Conservation (phyloP, 2,113 vertebrate species). For the Oncorhynchus masou region DNA sequence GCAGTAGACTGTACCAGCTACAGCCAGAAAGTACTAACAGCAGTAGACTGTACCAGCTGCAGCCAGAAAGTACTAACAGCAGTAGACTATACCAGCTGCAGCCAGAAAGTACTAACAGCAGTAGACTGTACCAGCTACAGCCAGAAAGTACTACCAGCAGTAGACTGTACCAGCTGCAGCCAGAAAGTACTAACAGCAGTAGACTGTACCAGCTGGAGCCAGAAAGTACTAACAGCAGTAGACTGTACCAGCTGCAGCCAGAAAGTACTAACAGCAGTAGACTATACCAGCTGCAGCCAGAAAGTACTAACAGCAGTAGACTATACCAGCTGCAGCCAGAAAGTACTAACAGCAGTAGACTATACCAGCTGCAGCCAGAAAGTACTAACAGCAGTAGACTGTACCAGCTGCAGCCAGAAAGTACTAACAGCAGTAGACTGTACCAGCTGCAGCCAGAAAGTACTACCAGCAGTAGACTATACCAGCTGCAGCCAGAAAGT, state of each 20-base stretch:
- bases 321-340: constrained; percentile 82
- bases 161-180: constrained; percentile 79
- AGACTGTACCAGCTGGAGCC: too few species aligned
- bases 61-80: constrained; percentile 66
- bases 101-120: constrained; percentile 65
- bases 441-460: too few species aligned
- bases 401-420: constrained; percentile 82
- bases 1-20: too few species aligned
- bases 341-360: constrained; percentile 41
- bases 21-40: too few species aligned
- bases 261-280: too few species aligned
- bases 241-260: too few species aligned
- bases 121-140: constrained; percentile 77
- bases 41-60: constrained; percentile 75
- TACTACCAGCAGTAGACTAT: too few species aligned
- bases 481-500: too few species aligned
- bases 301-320: constrained; percentile 45
- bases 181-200: constrained; percentile 64
- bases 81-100: constrained; percentile 76
- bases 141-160: constrained; percentile 70
- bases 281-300: constrained; percentile 81
- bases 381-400: constrained; percentile 57
- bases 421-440: constrained; percentile 54
- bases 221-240: too few species aligned
- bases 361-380: constrained; percentile 82